Evolutionary conservation across 2,888 invertebrate species (phyloP).

Genomic region (Eupithecia centaureata): DNA sequence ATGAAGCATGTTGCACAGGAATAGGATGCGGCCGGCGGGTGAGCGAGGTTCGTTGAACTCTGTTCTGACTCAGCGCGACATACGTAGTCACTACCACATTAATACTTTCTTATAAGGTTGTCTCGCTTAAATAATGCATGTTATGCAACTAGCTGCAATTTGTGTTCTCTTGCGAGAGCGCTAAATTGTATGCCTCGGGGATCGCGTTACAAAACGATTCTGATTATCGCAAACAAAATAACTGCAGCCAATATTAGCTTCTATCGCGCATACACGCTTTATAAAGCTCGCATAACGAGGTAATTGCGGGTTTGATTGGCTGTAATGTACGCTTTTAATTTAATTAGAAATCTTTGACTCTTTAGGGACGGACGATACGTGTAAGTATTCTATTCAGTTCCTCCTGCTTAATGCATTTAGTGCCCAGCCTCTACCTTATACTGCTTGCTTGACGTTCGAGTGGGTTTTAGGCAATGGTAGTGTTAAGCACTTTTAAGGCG

Average conservation of each 20-base stretch:
- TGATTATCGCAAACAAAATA: constrained; percentile 30
- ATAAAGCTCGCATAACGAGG: constrained; percentile 15
- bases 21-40: constrained; percentile 73
- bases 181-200: constrained; percentile 53
- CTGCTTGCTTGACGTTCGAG: no score
- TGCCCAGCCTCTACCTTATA: no score
- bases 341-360: constrained; percentile 6
- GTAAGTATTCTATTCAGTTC: background rate
- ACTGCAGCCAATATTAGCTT: constrained; percentile 25
- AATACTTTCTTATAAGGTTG: constrained; percentile 82
- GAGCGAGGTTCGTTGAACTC: constrained; percentile 74
- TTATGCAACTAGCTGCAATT: constrained; percentile 81
- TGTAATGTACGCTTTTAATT: constrained; percentile 13
- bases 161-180: constrained; percentile 64
- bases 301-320: constrained; percentile 13
- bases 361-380: background rate
- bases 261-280: constrained; percentile 16
- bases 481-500: no score
- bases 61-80: constrained; percentile 75
- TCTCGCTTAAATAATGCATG: constrained; percentile 81
- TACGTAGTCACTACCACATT: constrained; percentile 77
- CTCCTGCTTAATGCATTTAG: background rate
- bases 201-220: constrained; percentile 43
- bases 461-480: no score
- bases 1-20: constrained; percentile 69